A percentile compares a stretch with the other conserved stretches of the same genome.
Conservation (phyloP, 2,113 vertebrate species). For the Orycteropus afer region DNA sequence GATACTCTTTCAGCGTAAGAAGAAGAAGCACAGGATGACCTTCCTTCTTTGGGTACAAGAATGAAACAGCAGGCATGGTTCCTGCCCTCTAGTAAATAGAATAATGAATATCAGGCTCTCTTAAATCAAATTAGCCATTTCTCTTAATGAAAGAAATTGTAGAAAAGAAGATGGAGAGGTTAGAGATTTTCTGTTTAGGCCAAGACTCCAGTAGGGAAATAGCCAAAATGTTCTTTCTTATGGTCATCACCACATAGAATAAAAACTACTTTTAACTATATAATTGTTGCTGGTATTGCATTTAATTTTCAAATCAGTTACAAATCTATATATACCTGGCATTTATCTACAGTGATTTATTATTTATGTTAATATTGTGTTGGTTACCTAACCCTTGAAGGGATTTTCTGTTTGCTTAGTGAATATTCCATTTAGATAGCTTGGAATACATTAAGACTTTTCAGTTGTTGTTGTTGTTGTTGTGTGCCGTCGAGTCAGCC, state of each 20-base stretch:
- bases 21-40: background rate
- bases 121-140: background rate
- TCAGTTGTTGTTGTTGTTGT: too few species aligned
- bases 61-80: background rate
- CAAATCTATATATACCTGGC: background rate
- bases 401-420: background rate
- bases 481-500: too few species aligned
- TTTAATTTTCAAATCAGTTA: constrained; percentile 15
- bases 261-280: background rate
- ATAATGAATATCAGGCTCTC: background rate
- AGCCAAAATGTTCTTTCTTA: background rate
- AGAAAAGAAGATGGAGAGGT: background rate
- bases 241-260: background rate
- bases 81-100: background rate
- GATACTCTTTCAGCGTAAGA: background rate
- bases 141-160: background rate
- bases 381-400: constrained; percentile 22
- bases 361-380: background rate
- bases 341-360: background rate
- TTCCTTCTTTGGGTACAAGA: background rate
- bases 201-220: background rate
- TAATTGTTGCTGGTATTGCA: background rate
- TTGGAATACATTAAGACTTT: constrained; percentile 36
- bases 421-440: background rate
- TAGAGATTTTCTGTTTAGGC: background rate